These are phyloP conservation scores for Nothocercus julius DNA, from an alignment of 2,113 vertebrate species.

Conservation along the genomic window DNA sequence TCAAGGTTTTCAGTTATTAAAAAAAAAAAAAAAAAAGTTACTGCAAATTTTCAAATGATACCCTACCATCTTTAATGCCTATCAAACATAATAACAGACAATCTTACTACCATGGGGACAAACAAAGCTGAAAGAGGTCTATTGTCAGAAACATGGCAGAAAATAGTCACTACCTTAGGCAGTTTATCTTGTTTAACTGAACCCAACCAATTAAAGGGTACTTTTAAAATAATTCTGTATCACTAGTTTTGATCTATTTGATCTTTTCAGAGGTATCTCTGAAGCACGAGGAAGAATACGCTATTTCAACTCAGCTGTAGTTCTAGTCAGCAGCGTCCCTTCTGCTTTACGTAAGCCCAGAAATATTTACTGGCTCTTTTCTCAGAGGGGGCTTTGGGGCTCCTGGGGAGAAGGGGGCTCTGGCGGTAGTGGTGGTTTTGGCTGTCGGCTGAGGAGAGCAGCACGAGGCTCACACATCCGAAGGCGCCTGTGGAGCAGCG, in stretches of 20 bases:
- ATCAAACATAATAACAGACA: background rate
- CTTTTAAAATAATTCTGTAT: background rate
- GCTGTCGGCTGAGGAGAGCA: background rate
- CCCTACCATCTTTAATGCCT: background rate
- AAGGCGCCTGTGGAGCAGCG: background rate
- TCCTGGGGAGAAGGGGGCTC: accelerated
- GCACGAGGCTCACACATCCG: background rate
- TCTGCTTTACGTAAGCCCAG: background rate
- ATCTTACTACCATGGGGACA: background rate
- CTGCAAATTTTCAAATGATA: background rate
- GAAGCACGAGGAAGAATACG: background rate
- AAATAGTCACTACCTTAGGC: background rate
- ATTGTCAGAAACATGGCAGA: background rate
- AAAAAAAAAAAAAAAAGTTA: background rate
- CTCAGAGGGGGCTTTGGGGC: background rate
- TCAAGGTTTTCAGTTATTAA: background rate
- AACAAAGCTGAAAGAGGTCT: background rate
- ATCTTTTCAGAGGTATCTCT: background rate
- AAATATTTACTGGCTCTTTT: background rate
- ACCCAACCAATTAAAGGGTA: background rate
- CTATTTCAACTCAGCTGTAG: background rate
- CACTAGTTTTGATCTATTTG: background rate
- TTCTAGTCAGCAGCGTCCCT: background rate
- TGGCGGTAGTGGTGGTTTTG: background rate
- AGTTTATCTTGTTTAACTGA: background rate